Conservation (phyloP, 1,140 invertebrate species). For the Aphelinus certus region DNA sequence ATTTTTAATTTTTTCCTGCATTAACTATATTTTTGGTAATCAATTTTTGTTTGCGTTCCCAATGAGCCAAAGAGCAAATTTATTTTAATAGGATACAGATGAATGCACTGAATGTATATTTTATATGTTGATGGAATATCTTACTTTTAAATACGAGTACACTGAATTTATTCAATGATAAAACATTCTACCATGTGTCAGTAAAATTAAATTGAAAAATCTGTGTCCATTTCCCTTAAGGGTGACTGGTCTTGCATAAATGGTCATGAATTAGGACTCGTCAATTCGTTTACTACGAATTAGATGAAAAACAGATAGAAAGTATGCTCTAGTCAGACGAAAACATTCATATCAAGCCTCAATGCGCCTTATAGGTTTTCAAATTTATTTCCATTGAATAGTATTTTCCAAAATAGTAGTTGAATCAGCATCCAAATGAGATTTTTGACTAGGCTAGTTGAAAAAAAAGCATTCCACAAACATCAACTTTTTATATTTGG, state of each 20-base stretch:
- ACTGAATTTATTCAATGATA: not conserved
- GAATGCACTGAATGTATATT: slow-evolving; percentile 21
- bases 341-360: slow-evolving; percentile 38
- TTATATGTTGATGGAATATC: slow-evolving; percentile 11
- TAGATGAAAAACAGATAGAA: slow-evolving; percentile 48
- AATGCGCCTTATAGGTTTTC: slow-evolving; percentile 41
- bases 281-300: slow-evolving; percentile 38
- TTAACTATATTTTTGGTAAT: not conserved
- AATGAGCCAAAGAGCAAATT: slow-evolving; percentile 45
- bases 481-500: not conserved
- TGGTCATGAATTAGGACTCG: slow-evolving; percentile 19
- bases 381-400: slow-evolving; percentile 11
- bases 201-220: slow-evolving; percentile 19
- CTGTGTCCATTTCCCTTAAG: slow-evolving; percentile 26
- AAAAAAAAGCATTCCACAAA: slow-evolving; percentile 8
- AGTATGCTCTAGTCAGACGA: slow-evolving; percentile 61
- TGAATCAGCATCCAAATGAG: not conserved
- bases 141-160: not conserved
- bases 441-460: not conserved
- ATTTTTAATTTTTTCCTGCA: slow-evolving; percentile 1
- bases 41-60: not conserved
- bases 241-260: not conserved
- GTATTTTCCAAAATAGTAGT: slow-evolving; percentile 10
- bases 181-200: slow-evolving; percentile 30
- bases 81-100: slow-evolving; percentile 21